These are phyloP conservation scores for Misgurnus anguillicaudatus DNA, from an alignment of 2,113 vertebrate species.

Conservation along the genomic window DNA sequence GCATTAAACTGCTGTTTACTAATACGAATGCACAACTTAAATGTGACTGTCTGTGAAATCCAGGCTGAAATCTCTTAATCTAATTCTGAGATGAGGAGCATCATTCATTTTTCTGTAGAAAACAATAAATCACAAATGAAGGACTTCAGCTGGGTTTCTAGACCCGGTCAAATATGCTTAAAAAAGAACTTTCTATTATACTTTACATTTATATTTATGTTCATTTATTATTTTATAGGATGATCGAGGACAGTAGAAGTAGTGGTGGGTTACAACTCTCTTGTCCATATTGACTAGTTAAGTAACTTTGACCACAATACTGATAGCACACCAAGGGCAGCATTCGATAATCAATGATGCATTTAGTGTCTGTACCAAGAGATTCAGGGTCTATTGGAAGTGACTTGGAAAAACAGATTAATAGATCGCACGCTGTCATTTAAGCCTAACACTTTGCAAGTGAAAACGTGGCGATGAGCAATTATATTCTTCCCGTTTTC, in stretches of 20 bases:
- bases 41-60: too few relatives aligned
- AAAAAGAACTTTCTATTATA: too few relatives aligned
- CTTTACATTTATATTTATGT: too few relatives aligned
- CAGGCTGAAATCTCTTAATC: too few relatives aligned
- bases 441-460: neutral
- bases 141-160: too few relatives aligned
- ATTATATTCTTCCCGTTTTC: constrained; percentile 14
- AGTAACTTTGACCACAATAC: neutral
- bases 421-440: constrained; percentile 8
- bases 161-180: too few relatives aligned
- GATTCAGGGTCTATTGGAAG: neutral
- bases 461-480: neutral
- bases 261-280: neutral
- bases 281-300: neutral
- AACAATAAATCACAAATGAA: too few relatives aligned
- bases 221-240: neutral
- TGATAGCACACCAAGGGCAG: neutral
- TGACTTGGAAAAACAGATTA: constrained; percentile 7
- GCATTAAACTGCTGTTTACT: too few relatives aligned
- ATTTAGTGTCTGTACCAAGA: neutral
- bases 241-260: constrained; percentile 10
- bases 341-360: neutral
- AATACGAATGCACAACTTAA: too few relatives aligned
- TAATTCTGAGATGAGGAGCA: too few relatives aligned
- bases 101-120: too few relatives aligned